Evolutionary conservation across 2,113 vertebrate species (phyloP), one percentile per base, ranked within the genome.

Genomic region (Dryoscopus gambensis): DNA sequence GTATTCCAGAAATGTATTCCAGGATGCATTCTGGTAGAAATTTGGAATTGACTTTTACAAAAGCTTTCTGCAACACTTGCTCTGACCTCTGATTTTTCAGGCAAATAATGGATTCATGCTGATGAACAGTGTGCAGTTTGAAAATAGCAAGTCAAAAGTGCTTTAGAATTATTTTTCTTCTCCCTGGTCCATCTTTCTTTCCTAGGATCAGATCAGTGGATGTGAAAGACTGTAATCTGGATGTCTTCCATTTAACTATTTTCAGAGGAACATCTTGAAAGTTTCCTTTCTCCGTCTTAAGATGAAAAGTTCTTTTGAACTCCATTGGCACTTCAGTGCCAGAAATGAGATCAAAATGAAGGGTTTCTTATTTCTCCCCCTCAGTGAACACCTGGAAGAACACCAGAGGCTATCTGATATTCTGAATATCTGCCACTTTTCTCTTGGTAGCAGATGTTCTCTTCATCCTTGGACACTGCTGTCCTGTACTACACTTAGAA

Each of bases 291-390:
- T 88, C 40, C 35, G 67, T 74, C 81, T 78, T 52, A 74, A 86
- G 92, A 93, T 89, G 79, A 93, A 90, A 95, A 84, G 60, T 35
- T 60, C 56, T 88, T 95, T 78, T 94, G 83, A 94, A 91, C 31
- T 78, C 56, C 49, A 50, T 22, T 86, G 85, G 52, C 60, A 68
- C 56, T 81, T 68, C 10, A 14, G 44, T 7, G 2, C 22, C 69
- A 71, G 64, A 57, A 93, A 75, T 39, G 56, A 95, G 79, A 95
- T 86, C 42, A 94, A 86, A 94, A 93, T 27, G 22, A 79, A 93
- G 17, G 5, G 8, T 63, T 92, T 74, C 73, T 84, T 78, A 63
- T 37, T 77, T 74, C 57, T 73, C 23, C 11, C 52, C 20, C 13
- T 9, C 63, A 69, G 39, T 13, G 35, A 70, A 91, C 15, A 81